Evolutionary conservation across 2,888 invertebrate species (phyloP).

Genomic region (Dyspetes luteomarginatus): DNA sequence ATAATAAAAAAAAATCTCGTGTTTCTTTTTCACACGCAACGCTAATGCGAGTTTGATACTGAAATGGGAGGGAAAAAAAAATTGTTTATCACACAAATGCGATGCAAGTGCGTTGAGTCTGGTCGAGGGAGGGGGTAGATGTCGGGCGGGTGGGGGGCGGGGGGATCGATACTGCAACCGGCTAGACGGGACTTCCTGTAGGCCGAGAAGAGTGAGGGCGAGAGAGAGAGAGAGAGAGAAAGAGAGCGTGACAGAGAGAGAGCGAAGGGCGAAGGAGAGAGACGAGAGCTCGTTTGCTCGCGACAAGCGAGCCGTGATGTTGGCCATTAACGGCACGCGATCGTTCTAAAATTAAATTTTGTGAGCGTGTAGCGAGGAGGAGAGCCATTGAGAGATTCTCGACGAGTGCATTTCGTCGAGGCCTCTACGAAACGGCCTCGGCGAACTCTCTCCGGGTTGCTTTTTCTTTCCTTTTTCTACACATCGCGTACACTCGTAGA

Average conservation of each 20-base stretch:
- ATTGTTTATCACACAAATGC: too few species aligned
- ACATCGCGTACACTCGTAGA: background rate
- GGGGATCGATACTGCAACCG: slow-evolving; percentile 76
- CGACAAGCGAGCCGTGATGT: slow-evolving; percentile 37
- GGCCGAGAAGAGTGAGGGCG: slow-evolving; percentile 63
- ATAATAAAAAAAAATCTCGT: background rate
- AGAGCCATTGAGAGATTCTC: background rate
- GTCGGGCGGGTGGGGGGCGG: slow-evolving; percentile 47
- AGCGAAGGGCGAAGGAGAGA: background rate
- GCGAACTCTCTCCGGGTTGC: slow-evolving; percentile 17
- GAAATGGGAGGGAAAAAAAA: too few species aligned
- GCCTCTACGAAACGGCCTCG: background rate
- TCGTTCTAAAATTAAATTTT: slow-evolving; percentile 73
- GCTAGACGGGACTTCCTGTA: slow-evolving; percentile 64
- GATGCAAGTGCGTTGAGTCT: slow-evolving; percentile 73
- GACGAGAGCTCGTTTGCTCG: slow-evolving; percentile 55
- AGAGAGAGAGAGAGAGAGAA: too few species aligned
- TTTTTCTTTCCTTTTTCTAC: background rate
- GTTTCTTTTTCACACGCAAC: background rate
- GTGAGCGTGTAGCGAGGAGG: slow-evolving; percentile 27
- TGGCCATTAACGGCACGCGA: slow-evolving; percentile 73
- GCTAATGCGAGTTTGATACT: too few species aligned
- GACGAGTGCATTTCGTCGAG: background rate
- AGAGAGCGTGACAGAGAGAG: too few species aligned
- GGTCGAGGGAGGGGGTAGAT: slow-evolving; percentile 70